These are phyloP conservation scores for Rhizomys pruinosus DNA, from an alignment of 2,113 vertebrate species.

Conservation along the genomic window DNA sequence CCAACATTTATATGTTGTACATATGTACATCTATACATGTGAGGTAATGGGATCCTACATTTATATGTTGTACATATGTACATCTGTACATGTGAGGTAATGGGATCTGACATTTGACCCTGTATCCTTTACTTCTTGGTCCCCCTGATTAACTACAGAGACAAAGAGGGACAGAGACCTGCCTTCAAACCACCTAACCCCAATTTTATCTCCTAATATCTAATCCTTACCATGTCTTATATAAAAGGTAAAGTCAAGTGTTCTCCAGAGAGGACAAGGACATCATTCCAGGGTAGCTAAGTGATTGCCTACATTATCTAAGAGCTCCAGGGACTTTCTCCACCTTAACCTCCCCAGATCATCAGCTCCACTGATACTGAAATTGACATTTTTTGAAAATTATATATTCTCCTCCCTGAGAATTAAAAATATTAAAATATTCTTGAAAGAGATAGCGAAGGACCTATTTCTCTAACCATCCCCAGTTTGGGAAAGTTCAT, in stretches of 20 bases:
- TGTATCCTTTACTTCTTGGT: not conserved
- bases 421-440: conserved; percentile 3
- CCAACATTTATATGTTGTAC: not conserved
- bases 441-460: conserved; percentile 8
- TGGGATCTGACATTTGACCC: not conserved
- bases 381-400: not conserved
- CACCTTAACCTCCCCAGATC: not conserved
- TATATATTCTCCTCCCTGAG: not conserved
- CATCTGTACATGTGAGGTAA: not conserved
- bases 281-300: not conserved
- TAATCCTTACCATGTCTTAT: not conserved
- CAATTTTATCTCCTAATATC: not conserved
- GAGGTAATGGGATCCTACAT: too few species aligned
- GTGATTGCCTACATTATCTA: not conserved
- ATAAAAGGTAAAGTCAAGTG: not conserved
- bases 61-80: not conserved
- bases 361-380: not conserved
- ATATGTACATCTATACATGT: conserved; percentile 21
- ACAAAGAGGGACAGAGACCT: not conserved
- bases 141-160: not conserved
- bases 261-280: not conserved
- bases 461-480: not conserved
- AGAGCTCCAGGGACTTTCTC: not conserved
- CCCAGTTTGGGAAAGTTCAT: not conserved
- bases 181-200: not conserved